phyloP scores from a whole-genome alignment of 1,140 invertebrate genomes.

The Zaprionus lachaisei region DNA sequence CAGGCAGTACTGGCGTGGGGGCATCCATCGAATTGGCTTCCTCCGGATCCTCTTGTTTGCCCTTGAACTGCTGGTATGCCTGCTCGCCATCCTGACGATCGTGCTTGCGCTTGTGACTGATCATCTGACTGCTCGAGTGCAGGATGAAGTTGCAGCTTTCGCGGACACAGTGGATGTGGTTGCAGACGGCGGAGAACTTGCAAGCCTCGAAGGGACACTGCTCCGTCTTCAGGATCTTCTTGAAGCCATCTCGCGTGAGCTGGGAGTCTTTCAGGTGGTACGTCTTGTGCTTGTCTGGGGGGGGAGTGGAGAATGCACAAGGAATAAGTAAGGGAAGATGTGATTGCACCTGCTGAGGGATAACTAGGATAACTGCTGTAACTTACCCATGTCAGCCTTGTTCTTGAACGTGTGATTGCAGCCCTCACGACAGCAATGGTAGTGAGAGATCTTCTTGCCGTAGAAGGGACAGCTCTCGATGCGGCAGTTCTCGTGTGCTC shows the following conservation, averaged over 20 bases:
- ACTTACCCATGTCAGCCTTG: constrained; percentile 99
- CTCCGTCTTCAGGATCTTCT: constrained; percentile 99
- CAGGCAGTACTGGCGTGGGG: constrained; percentile 6
- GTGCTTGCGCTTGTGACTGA: constrained; percentile 98
- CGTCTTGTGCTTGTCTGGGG: constrained; percentile 98
- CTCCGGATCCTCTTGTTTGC: constrained; percentile 60
- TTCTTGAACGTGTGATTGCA: constrained; percentile 99
- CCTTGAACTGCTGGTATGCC: constrained; percentile 92
- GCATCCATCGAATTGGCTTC: constrained; percentile 55
- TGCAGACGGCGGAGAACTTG: constrained; percentile 95
- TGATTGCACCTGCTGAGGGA: too few species aligned
- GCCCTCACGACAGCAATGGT: constrained; percentile 95
- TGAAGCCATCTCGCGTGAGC: constrained; percentile 97
- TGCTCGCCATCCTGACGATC: constrained; percentile 95
- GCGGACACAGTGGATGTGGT: constrained; percentile 99
- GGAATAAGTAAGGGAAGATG: background rate
- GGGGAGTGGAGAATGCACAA: background rate
- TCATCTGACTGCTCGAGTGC: constrained; percentile 98
- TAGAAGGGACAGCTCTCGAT: constrained; percentile 93
- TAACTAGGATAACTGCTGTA: background rate
- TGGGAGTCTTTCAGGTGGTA: constrained; percentile 99
- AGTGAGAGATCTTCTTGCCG: constrained; percentile 98
- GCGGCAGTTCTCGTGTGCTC: constrained; percentile 82
- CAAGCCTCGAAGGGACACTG: constrained; percentile 95
- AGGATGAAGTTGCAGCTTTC: constrained; percentile 97